phyloP scores from a whole-genome alignment of 2,113 vertebrate species.

The Tretioscincus oriximinensis region DNA sequence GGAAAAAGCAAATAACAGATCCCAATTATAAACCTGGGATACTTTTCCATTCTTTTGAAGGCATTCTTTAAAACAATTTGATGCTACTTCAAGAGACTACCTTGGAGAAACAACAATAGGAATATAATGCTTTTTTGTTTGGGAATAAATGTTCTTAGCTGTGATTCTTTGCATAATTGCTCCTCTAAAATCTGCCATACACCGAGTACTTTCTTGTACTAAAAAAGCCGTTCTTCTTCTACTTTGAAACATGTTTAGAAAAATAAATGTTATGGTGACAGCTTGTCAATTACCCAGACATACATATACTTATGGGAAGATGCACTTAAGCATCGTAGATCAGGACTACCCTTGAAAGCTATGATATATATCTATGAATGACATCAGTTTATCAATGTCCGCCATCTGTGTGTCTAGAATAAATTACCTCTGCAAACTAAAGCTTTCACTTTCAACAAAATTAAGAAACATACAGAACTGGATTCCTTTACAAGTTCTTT shows the following conservation, averaged over 20 bases:
- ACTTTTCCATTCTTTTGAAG: conserved; percentile 55
- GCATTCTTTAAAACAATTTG: conserved; percentile 64
- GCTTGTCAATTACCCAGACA: background rate
- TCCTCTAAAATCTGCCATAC: conserved; percentile 42
- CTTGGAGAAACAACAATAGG: conserved; percentile 41
- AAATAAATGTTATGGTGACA: background rate
- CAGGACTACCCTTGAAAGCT: background rate
- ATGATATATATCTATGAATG: background rate
- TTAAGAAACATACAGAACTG: background rate
- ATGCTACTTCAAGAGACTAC: conserved; percentile 63
- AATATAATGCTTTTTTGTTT: conserved; percentile 50
- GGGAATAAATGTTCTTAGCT: conserved; percentile 41
- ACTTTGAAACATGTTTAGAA: conserved; percentile 15
- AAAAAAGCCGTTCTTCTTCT: conserved; percentile 7
- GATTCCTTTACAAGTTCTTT: background rate
- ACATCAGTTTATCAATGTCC: background rate
- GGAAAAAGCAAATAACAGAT: background rate
- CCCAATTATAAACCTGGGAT: conserved; percentile 4
- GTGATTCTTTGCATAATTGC: conserved; percentile 38
- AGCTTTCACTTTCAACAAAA: background rate
- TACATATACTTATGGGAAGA: background rate
- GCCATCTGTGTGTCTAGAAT: background rate
- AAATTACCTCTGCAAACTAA: conserved; percentile 17
- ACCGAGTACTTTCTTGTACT: conserved; percentile 1
- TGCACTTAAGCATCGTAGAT: background rate